These are phyloP conservation scores for Lagria hirta DNA, from an alignment of 2,888 invertebrate genomes.

Conservation along the genomic window DNA sequence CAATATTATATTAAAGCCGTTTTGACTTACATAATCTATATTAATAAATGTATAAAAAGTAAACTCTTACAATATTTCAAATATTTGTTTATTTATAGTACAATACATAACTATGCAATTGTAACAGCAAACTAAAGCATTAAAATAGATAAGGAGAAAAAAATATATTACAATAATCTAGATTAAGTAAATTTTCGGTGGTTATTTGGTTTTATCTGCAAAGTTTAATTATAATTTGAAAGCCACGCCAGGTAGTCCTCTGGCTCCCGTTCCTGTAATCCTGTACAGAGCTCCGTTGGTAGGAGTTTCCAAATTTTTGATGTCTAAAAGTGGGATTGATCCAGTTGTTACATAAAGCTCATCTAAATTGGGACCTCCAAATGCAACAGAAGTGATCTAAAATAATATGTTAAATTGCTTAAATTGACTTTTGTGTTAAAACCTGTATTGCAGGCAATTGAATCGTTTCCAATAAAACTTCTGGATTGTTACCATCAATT, in stretches of 20 bases:
- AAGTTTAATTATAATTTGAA: conserved; percentile 33
- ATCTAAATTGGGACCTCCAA: conserved; percentile 66
- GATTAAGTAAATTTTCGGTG: no score
- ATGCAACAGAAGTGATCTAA: conserved; percentile 64
- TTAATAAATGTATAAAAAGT: no score
- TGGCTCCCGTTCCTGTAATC: conserved; percentile 61
- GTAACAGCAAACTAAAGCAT: no score
- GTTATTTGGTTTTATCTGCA: no score
- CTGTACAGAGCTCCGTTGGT: conserved; percentile 62
- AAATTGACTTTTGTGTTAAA: conserved; percentile 40
- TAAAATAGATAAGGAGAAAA: no score
- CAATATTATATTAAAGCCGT: no score
- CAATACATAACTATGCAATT: no score
- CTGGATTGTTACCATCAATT: conserved; percentile 58
- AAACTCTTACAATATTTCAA: no score
- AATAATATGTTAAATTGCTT: neutral
- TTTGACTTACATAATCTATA: no score
- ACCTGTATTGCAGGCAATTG: conserved; percentile 66
- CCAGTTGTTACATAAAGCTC: conserved; percentile 69
- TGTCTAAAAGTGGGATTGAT: conserved; percentile 48
- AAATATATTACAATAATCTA: no score
- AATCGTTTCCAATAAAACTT: conserved; percentile 60
- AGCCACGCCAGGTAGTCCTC: conserved; percentile 55
- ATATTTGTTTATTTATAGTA: no score
- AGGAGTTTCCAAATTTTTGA: no score